Conservation (phyloP, 2,797 vertebrate species). For the Sarcophilus harrisii region DNA sequence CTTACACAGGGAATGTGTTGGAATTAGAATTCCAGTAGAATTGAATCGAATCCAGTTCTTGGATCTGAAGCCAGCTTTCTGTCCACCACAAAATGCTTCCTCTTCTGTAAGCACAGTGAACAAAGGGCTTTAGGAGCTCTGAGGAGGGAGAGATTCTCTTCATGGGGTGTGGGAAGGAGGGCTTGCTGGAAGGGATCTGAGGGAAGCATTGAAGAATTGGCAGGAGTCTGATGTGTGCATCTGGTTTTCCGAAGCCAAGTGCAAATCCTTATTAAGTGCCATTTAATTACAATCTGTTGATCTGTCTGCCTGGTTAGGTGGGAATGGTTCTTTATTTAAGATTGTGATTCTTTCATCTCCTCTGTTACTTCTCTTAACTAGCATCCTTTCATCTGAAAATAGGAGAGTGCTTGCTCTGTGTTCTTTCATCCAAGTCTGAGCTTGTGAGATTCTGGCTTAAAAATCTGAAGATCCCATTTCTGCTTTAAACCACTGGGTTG, state of each 20-base stretch:
- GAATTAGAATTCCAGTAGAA: not conserved
- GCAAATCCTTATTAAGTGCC: not conserved
- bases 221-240: not conserved
- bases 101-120: not conserved
- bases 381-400: not conserved
- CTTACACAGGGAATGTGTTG: not conserved
- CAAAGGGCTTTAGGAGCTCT: not conserved
- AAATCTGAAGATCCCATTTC: not conserved
- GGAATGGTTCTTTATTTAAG: not conserved
- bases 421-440: not conserved
- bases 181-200: not conserved
- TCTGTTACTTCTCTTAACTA: not conserved
- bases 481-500: not conserved
- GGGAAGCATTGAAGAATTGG: not conserved
- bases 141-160: not conserved
- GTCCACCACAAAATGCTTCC: not conserved
- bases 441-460: not conserved
- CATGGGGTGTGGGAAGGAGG: not conserved
- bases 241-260: not conserved
- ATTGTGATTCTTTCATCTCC: not conserved
- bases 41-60: not conserved
- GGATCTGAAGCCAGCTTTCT: not conserved
- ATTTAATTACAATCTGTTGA: not conserved
- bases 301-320: not conserved
- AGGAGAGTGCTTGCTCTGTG: not conserved